Conservation (phyloP, 2,113 vertebrate genomes). For the Danio rerio region DNA sequence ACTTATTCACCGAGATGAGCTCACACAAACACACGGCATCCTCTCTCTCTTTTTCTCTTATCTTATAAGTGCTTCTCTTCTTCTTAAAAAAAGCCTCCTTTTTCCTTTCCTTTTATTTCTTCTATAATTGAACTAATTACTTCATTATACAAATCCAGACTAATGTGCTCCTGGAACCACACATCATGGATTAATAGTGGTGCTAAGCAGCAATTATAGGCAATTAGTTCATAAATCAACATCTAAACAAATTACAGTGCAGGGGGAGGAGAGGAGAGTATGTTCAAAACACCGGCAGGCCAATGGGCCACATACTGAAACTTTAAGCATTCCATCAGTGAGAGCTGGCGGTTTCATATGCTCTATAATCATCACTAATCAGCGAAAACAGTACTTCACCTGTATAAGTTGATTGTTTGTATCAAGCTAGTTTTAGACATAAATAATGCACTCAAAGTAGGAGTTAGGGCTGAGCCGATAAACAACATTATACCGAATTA, state of each 20-base stretch:
- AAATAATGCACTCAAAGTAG: neutral
- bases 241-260: conserved; percentile 74
- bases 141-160: conserved; percentile 76
- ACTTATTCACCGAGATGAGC: conserved; percentile 24
- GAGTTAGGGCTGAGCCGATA: too few species aligned
- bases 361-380: neutral
- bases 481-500: too few species aligned
- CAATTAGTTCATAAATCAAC: conserved; percentile 80
- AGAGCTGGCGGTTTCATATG: neutral
- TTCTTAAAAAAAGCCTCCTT: conserved; percentile 35
- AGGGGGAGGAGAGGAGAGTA: conserved; percentile 30
- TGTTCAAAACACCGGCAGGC: conserved; percentile 44
- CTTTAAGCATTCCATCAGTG: neutral
- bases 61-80: conserved; percentile 21
- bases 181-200: conserved; percentile 75
- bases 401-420: neutral
- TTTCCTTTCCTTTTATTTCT: conserved; percentile 61
- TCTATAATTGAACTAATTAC: conserved; percentile 76
- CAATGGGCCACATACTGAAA: conserved; percentile 48
- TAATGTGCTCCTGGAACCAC: conserved; percentile 75
- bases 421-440: neutral
- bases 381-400: neutral
- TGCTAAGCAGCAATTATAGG: conserved; percentile 76
- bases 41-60: conserved; percentile 1
- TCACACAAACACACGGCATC: neutral